Evolutionary conservation across 1,140 invertebrate species (phyloP).

Genomic region (Trachelipus rathkii): DNA sequence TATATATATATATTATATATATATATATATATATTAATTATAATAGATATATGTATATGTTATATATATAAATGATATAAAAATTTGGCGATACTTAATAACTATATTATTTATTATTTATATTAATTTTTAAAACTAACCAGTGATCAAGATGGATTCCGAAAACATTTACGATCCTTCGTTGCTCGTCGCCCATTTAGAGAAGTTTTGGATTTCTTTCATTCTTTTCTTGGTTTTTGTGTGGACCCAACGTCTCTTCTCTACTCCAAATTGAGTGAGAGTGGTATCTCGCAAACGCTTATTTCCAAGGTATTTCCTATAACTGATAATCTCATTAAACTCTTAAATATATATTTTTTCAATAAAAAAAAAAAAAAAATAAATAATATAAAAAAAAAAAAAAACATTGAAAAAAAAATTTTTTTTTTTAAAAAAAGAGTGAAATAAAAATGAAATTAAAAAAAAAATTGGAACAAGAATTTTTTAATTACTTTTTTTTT

Average conservation of each 20-base stretch:
- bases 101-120: too few relatives aligned
- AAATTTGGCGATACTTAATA: too few relatives aligned
- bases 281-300: constrained; percentile 7
- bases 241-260: constrained; percentile 72
- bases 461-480: background rate
- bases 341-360: background rate
- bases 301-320: background rate
- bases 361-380: background rate
- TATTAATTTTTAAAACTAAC: constrained; percentile 18
- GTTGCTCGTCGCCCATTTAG: constrained; percentile 69
- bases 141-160: constrained; percentile 55
- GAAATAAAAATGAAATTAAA: background rate
- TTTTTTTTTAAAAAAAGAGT: background rate
- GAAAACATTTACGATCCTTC: constrained; percentile 68
- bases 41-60: too few relatives aligned
- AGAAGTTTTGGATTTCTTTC: constrained; percentile 88
- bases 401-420: constrained; percentile 7
- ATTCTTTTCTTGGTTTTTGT: constrained; percentile 92
- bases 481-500: too few relatives aligned
- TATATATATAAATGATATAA: too few relatives aligned
- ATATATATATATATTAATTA: too few relatives aligned
- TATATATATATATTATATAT: too few relatives aligned
- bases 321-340: background rate
- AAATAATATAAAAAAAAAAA: background rate
- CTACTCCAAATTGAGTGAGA: constrained; percentile 39